phyloP scores from a whole-genome alignment of 2,888 invertebrate species.

The Pandemis heparana region DNA sequence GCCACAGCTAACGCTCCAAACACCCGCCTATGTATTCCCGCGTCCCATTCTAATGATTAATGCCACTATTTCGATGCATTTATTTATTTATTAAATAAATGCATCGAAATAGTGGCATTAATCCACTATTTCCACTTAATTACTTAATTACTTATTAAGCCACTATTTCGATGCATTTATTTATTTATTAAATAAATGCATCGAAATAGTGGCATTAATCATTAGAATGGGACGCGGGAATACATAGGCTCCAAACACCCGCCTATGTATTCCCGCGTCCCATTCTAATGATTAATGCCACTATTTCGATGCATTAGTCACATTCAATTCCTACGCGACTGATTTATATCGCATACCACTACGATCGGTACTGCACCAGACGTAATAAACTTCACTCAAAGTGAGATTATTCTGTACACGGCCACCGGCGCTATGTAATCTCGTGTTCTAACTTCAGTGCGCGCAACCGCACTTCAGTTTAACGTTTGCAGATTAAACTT shows the following conservation, averaged over 20 bases:
- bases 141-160: no score
- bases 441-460: slow-evolving; percentile 21
- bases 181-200: no score
- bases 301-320: slow-evolving; percentile 25
- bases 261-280: slow-evolving; percentile 4
- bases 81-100: no score
- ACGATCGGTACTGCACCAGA: slow-evolving; percentile 12
- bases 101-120: no score
- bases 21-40: slow-evolving; percentile 4
- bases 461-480: slow-evolving; percentile 15
- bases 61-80: slow-evolving; percentile 7
- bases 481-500: slow-evolving; percentile 29
- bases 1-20: slow-evolving; percentile 1
- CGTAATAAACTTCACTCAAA: slow-evolving; percentile 13
- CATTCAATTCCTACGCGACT: slow-evolving; percentile 8
- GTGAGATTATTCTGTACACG: neutral
- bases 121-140: no score
- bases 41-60: slow-evolving; percentile 19
- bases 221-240: no score
- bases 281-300: slow-evolving; percentile 18
- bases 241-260: slow-evolving; percentile 1
- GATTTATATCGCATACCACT: slow-evolving; percentile 13
- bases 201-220: no score
- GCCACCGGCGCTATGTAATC: neutral
- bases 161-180: no score